A percentile compares a stretch with the other conserved stretches of the same genome.
Evolutionary conservation across 2,797 vertebrate species (phyloP).

Genomic region (Coregonus suidteri): DNA sequence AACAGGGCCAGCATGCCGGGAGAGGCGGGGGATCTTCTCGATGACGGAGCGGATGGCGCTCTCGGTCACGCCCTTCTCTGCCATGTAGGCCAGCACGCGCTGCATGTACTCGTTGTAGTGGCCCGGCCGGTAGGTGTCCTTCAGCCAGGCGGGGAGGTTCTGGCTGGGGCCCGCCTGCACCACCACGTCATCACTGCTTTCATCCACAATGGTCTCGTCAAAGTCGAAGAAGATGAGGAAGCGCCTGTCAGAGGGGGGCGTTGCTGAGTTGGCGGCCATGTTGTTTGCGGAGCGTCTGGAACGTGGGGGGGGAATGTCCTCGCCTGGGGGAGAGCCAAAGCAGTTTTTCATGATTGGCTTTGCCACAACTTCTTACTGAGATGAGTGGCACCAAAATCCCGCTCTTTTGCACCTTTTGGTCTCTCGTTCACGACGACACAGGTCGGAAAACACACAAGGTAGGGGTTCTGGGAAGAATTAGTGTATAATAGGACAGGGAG

Average conservation of each 20-base stretch:
- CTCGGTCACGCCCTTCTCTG: slow-evolving; percentile 86
- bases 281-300: slow-evolving; percentile 60
- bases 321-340: slow-evolving; percentile 71
- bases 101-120: slow-evolving; percentile 95
- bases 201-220: slow-evolving; percentile 92
- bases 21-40: slow-evolving; percentile 86
- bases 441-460: slow-evolving; percentile 40
- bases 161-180: slow-evolving; percentile 81
- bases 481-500: slow-evolving; percentile 18
- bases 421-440: slow-evolving; percentile 41
- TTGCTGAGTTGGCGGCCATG: slow-evolving; percentile 67
- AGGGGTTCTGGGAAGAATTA: slow-evolving; percentile 48
- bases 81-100: slow-evolving; percentile 85
- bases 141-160: slow-evolving; percentile 82
- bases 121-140: slow-evolving; percentile 82
- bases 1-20: slow-evolving; percentile 87
- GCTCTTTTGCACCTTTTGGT: slow-evolving; percentile 27
- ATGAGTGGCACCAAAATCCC: slow-evolving; percentile 45
- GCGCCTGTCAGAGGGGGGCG: slow-evolving; percentile 71
- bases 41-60: slow-evolving; percentile 81
- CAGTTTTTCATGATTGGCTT: slow-evolving; percentile 70
- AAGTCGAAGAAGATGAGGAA: slow-evolving; percentile 95
- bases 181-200: slow-evolving; percentile 92
- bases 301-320: slow-evolving; percentile 49
- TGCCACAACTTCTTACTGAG: slow-evolving; percentile 32